A percentile compares a stretch with the other conserved stretches of the same genome.
phyloP scores from a whole-genome alignment of 2,113 vertebrate species.

The Bostrychus sinensis region DNA sequence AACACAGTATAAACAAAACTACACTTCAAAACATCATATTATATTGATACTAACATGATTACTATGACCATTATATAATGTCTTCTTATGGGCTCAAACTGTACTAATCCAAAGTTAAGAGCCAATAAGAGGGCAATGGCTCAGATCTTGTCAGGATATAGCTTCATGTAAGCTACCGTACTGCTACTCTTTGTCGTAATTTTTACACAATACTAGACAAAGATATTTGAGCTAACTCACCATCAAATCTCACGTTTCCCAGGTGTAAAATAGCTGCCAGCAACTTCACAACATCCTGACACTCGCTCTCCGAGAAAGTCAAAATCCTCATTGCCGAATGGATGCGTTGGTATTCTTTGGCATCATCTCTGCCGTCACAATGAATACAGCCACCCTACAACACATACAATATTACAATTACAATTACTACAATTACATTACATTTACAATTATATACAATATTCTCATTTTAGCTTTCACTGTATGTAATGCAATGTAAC shows the following conservation, averaged over 20 bases:
- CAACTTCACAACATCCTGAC: slow-evolving; percentile 87
- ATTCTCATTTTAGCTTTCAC: background rate
- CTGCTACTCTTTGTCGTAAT: background rate
- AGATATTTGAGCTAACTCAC: slow-evolving; percentile 61
- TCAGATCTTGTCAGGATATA: too few relatives aligned
- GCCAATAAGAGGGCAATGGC: too few relatives aligned
- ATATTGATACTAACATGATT: background rate
- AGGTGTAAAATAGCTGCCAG: slow-evolving; percentile 91
- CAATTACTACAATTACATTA: too few relatives aligned
- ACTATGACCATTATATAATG: too few relatives aligned
- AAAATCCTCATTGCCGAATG: slow-evolving; percentile 89
- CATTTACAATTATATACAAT: too few relatives aligned
- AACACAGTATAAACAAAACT: slow-evolving; percentile 13
- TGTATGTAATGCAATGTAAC: background rate
- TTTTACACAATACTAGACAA: background rate
- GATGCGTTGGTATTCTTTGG: slow-evolving; percentile 83
- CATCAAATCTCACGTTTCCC: slow-evolving; percentile 89
- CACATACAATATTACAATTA: background rate
- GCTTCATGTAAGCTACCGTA: background rate
- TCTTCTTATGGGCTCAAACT: background rate
- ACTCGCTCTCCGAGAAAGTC: slow-evolving; percentile 86
- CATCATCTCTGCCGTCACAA: slow-evolving; percentile 82
- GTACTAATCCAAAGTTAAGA: background rate
- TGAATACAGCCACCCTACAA: slow-evolving; percentile 83
- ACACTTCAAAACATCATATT: background rate